These are phyloP conservation scores for Eilema sororculum DNA, from an alignment of 2,888 invertebrate genomes.

Conservation along the genomic window DNA sequence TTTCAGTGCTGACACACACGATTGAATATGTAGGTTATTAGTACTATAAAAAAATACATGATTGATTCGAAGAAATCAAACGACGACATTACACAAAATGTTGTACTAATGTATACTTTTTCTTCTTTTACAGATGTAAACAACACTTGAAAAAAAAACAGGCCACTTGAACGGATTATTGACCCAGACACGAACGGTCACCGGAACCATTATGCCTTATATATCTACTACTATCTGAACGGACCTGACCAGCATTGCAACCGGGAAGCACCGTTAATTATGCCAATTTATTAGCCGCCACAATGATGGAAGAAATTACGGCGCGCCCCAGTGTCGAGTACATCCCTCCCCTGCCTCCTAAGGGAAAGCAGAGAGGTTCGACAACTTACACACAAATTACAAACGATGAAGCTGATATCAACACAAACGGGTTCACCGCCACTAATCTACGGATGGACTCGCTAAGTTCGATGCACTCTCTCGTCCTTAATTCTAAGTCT, in stretches of 20 bases:
- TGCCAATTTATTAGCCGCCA: constrained; percentile 76
- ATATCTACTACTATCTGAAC: constrained; percentile 75
- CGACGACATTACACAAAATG: constrained; percentile 4
- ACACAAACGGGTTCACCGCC: constrained; percentile 70
- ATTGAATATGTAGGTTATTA: constrained; percentile 25
- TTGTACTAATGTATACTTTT: constrained; percentile 31
- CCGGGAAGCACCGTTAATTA: constrained; percentile 80
- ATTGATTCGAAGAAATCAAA: constrained; percentile 2
- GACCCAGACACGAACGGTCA: constrained; percentile 77
- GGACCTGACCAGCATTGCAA: constrained; percentile 78
- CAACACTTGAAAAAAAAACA: constrained; percentile 65
- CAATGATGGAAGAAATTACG: constrained; percentile 85
- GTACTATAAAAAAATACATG: constrained; percentile 16
- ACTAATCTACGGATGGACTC: constrained; percentile 74
- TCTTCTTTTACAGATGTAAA: constrained; percentile 76
- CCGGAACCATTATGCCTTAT: constrained; percentile 86
- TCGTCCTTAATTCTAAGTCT: constrained; percentile 86
- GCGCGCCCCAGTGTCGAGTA: constrained; percentile 79
- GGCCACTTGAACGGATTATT: constrained; percentile 70
- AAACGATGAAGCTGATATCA: constrained; percentile 63
- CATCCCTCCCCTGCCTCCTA: constrained; percentile 87
- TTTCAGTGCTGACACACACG: constrained; percentile 15
- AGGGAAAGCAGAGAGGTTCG: constrained; percentile 81
- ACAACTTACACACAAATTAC: constrained; percentile 83
- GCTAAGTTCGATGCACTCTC: constrained; percentile 85